These are phyloP conservation scores for Leucopsar rothschildi DNA, from an alignment of 2,113 vertebrate genomes.

Conservation along the genomic window DNA sequence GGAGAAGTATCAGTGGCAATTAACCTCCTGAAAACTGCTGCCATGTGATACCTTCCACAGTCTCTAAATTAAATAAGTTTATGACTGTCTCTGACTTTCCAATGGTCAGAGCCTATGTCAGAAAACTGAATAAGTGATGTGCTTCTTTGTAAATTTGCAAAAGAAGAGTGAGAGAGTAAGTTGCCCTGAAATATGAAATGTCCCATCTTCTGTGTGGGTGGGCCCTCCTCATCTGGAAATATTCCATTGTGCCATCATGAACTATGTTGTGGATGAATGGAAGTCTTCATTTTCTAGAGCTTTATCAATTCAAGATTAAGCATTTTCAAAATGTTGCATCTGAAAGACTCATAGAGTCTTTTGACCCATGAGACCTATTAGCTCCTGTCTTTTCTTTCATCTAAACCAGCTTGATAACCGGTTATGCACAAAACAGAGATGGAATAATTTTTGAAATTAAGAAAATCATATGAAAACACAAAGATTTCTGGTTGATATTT, in stretches of 20 bases:
- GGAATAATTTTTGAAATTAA: conserved; percentile 43
- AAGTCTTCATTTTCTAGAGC: background rate
- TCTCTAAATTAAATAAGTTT: background rate
- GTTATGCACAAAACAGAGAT: background rate
- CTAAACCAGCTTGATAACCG: background rate
- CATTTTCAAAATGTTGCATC: background rate
- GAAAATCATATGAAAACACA: background rate
- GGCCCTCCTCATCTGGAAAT: background rate
- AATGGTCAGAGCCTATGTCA: background rate
- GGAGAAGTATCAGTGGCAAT: background rate
- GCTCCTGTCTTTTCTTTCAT: background rate
- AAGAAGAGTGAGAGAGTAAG: background rate
- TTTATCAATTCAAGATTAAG: background rate
- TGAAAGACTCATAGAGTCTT: background rate
- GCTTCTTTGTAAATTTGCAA: background rate
- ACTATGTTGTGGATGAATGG: background rate
- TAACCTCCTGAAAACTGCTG: background rate
- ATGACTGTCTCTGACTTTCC: background rate
- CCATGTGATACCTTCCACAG: background rate
- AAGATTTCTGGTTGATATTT: background rate
- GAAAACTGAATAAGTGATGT: background rate
- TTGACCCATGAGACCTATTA: background rate
- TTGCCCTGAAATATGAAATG: background rate
- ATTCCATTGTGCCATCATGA: background rate
- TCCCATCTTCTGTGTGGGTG: background rate